A percentile compares a stretch with the other conserved stretches of the same genome.
phyloP scores from a whole-genome alignment of 2,797 vertebrate genomes.

The Pangasius mekongensis region DNA sequence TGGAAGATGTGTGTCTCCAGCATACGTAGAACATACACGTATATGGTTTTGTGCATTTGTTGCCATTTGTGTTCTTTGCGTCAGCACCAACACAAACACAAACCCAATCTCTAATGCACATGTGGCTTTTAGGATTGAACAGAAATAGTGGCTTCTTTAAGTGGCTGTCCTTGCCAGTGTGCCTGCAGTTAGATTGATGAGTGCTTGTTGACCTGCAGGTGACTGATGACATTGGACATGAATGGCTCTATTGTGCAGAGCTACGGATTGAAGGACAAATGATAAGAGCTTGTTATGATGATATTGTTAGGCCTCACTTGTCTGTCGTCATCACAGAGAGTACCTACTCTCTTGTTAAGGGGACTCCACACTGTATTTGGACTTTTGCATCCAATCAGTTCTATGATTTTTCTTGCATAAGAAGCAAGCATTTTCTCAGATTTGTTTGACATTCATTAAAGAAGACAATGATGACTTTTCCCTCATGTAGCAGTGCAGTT shows the following conservation, averaged over 20 bases:
- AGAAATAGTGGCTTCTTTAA: conserved; percentile 12
- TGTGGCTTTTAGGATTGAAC: neutral
- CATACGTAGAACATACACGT: neutral
- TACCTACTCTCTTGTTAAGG: conserved; percentile 26
- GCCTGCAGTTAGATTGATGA: conserved; percentile 8
- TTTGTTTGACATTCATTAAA: conserved; percentile 37
- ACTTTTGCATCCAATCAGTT: conserved; percentile 37
- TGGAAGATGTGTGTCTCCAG: neutral
- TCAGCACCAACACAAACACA: neutral
- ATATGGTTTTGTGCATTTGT: neutral
- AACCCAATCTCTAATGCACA: neutral
- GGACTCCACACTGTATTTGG: conserved; percentile 28
- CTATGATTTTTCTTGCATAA: conserved; percentile 25
- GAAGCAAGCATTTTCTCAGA: neutral
- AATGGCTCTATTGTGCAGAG: conserved; percentile 47
- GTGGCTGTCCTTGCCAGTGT: conserved; percentile 27
- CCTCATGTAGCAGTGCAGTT: neutral
- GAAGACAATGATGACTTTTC: neutral
- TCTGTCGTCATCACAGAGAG: conserved; percentile 30
- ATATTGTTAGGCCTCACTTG: conserved; percentile 38
- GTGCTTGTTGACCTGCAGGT: conserved; percentile 38
- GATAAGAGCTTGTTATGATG: conserved; percentile 50
- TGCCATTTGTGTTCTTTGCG: neutral
- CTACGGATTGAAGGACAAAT: conserved; percentile 31
- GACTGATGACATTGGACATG: conserved; percentile 46